Conservation (phyloP, 2,113 vertebrate genomes). For the Malurus melanocephalus region DNA sequence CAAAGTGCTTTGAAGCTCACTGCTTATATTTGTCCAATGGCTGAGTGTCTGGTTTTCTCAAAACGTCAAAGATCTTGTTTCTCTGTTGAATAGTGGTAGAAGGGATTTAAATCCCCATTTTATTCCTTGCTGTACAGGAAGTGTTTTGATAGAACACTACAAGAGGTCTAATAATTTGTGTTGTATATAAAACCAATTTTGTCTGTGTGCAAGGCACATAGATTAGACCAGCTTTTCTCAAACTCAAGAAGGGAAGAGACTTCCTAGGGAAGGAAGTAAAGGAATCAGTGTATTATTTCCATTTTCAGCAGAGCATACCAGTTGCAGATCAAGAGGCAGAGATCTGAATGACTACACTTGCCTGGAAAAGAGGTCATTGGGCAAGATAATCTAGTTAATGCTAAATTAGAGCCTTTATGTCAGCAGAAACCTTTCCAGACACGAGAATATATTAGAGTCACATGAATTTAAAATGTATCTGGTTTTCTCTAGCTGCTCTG, state of each 20-base stretch:
- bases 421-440: not conserved
- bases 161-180: not conserved
- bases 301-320: not conserved
- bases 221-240: not conserved
- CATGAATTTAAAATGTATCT: not conserved
- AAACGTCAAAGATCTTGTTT: not conserved
- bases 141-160: rapidly evolving
- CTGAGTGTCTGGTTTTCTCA: not conserved
- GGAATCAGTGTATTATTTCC: not conserved
- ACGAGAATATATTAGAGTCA: not conserved
- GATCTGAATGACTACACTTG: not conserved
- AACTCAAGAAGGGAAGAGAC: not conserved
- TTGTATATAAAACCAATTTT: not conserved
- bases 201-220: not conserved
- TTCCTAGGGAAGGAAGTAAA: not conserved
- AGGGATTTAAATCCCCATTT: not conserved
- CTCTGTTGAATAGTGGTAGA: not conserved
- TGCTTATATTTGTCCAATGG: not conserved
- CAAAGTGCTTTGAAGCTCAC: not conserved
- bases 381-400: not conserved
- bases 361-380: not conserved
- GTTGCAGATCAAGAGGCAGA: not conserved
- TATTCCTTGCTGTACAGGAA: not conserved
- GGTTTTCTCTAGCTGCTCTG: not conserved
- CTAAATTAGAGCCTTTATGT: not conserved